Evolutionary conservation across 2,113 vertebrate genomes (phyloP).

Genomic region (Talpa occidentalis): DNA sequence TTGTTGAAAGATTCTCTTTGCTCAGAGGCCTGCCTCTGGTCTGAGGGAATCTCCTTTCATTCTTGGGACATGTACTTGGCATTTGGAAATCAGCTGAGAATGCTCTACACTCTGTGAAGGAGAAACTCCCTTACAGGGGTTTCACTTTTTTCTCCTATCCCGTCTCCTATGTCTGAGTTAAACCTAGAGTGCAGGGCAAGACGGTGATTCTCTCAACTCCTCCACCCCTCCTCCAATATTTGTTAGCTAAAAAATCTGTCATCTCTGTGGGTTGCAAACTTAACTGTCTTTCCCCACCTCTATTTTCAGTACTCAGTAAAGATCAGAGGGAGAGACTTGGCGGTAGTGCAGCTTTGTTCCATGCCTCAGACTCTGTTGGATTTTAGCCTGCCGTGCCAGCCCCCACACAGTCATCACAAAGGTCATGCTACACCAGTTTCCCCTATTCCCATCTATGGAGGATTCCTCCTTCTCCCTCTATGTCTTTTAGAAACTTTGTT

Average conservation of each 20-base stretch:
- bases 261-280: not conserved
- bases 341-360: not conserved
- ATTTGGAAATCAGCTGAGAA: not conserved
- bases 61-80: not conserved
- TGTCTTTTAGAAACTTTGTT: not conserved
- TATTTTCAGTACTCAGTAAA: conserved; percentile 39
- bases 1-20: not conserved
- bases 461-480: not conserved
- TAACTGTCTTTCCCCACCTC: not conserved
- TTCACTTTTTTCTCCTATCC: not conserved
- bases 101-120: not conserved
- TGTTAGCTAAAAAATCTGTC: not conserved
- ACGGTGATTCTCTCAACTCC: not conserved
- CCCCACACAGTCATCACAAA: not conserved
- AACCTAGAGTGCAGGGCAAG: not conserved
- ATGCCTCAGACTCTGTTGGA: not conserved
- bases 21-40: not conserved
- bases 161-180: not conserved
- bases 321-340: not conserved
- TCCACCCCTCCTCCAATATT: not conserved
- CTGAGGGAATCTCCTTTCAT: not conserved
- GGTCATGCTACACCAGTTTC: not conserved
- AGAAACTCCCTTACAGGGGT: not conserved
- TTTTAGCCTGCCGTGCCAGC: not conserved
- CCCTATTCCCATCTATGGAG: not conserved